Evolutionary conservation across 1,140 invertebrate species (phyloP).

Genomic region (Magallana gigas): DNA sequence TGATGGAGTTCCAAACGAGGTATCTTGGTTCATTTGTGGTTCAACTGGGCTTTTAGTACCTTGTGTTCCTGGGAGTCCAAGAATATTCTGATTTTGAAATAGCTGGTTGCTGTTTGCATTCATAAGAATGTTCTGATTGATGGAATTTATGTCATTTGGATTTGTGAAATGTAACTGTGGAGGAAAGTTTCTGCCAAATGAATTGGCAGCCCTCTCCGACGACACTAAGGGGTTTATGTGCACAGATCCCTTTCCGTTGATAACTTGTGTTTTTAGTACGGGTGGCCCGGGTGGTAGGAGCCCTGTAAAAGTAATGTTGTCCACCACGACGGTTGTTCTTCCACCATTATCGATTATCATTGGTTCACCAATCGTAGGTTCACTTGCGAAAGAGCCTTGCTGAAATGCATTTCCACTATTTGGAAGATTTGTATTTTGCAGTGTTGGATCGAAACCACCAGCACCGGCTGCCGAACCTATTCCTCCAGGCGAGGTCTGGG

Average conservation of each 20-base stretch:
- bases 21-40: constrained; percentile 21
- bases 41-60: constrained; percentile 26
- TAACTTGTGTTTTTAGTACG: background rate
- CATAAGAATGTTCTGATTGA: background rate
- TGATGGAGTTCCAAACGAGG: background rate
- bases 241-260: constrained; percentile 9
- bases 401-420: background rate
- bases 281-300: constrained; percentile 5
- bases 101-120: constrained; percentile 7
- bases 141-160: constrained; percentile 26
- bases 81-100: constrained; percentile 2
- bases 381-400: background rate
- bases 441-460: background rate
- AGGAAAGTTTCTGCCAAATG: constrained; percentile 11
- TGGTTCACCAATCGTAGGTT: constrained; percentile 10
- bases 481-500: background rate
- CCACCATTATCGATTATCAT: constrained; percentile 33
- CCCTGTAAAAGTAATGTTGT: constrained; percentile 1
- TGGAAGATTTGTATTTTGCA: background rate
- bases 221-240: constrained; percentile 7
- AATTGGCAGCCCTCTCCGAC: background rate
- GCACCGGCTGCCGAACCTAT: background rate
- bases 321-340: constrained; percentile 11
- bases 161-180: constrained; percentile 5
- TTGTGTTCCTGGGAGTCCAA: background rate